Evolutionary conservation across 2,113 vertebrate species (phyloP).

Genomic region (Ursus arctos): DNA sequence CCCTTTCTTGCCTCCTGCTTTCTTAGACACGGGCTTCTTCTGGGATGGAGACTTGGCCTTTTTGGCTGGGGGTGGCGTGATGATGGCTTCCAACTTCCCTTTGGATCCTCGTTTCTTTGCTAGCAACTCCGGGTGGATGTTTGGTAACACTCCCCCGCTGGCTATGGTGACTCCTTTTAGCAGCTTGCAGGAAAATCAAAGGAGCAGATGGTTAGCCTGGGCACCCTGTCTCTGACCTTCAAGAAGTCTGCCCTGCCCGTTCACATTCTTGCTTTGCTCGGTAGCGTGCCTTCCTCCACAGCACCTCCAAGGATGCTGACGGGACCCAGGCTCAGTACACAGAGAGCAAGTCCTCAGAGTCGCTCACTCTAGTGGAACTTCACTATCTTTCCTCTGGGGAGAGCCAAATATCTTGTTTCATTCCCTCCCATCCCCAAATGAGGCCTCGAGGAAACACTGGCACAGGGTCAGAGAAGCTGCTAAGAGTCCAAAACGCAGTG

Average conservation of each 20-base stretch:
- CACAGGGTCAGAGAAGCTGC: neutral
- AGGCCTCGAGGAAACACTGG: neutral
- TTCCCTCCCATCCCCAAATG: neutral
- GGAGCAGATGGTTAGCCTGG: conserved; percentile 1
- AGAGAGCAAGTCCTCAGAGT: neutral
- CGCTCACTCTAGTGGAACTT: neutral
- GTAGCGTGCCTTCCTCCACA: neutral
- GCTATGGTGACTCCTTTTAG: conserved; percentile 99
- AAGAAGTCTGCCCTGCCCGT: neutral
- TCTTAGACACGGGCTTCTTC: conserved; percentile 93
- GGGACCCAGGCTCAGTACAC: neutral
- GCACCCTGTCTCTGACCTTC: neutral
- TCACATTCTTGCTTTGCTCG: neutral
- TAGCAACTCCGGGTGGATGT: conserved; percentile 98
- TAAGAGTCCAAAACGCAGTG: neutral
- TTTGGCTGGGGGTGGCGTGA: conserved; percentile 95
- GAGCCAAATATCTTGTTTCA: neutral
- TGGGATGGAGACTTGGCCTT: conserved; percentile 94
- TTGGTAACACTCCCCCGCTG: conserved; percentile 97
- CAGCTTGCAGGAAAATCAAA: conserved; percentile 87
- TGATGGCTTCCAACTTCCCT: conserved; percentile 97
- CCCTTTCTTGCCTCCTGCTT: conserved; percentile 91
- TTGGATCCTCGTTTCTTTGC: conserved; percentile 97
- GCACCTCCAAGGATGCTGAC: neutral
- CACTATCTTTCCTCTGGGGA: neutral